Evolutionary conservation across 2,888 invertebrate species (phyloP), one percentile per base, ranked within the genome.

Genomic region (Bibio marci): DNA sequence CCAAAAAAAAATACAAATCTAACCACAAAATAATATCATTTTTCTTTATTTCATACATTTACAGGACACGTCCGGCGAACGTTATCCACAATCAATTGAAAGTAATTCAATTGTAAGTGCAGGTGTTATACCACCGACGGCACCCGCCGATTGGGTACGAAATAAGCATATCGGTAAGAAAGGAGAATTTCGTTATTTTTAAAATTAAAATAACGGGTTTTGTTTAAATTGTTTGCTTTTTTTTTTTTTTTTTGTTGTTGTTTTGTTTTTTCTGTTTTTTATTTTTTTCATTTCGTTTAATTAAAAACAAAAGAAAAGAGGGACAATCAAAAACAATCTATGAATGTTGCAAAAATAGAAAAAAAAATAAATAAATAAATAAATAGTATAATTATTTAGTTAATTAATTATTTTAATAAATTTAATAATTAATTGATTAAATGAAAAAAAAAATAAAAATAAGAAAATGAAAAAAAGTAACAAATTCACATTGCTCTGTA

Each of bases 181-280:
- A 73, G 88, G 88, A 64, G 88, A 88, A 71, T 88, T 88, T 65
- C 76, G 88, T 63, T 90, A 90, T 67, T 88, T 88, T 69, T 88
- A 74, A 71, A 45, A n/a, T n/a, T 28, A 34, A 17, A 4, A 27
- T 15, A 39, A 32, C 5, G 5, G 5, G 13, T 31, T 14, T 13
- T 31, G 10, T 13, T 13, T 17, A 30, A 30, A 15, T 4, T 31
- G 3, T 31, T 13, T 31, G 31, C 13, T 13, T 31, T 13, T 8
- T 31, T 22, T 22, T 4, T 22, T 22, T 22, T 22, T 15, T 31
- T 31, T 4, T 31, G 8, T 31, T 31, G 15, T 31, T 17, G 13
- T 31, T 31, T 30, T 31, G 13, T 15, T 31, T 31, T 10, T 13
- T 15, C 5, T 30, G 12, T 13, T 14, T 15, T 13, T 15, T 14